Evolutionary conservation across 2,113 vertebrate species (phyloP), one percentile per base, ranked within the genome.

Genomic region (Polypterus bichir): DNA sequence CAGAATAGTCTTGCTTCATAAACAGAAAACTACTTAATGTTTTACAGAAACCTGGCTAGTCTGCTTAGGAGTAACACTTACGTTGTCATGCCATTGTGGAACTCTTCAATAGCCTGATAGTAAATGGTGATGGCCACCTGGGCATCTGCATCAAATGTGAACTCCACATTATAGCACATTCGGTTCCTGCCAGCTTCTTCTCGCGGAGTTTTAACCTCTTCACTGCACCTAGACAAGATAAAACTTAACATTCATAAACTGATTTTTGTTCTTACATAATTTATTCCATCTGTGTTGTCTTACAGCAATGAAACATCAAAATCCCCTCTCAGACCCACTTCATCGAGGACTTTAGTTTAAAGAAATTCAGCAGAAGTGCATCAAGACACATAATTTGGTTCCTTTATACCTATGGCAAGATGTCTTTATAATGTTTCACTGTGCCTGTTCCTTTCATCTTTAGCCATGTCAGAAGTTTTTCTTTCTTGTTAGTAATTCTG

Each of bases 41-140:
- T 9, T 9, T n/a, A 54, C 2, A 54, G 9, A 54, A 54, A 54
- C 9, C n/a, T 54, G 9, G 9, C 53, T 9, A 54, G 9, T 54
- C n/a, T 54, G 9, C n/a, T 54, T n/a, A 54, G 2, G n/a, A 27
- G 27, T 1, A 27, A 27, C 27, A 74, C 88, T 87, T 66, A 98
- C 96, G 92, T 90, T 4, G 86, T 92, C 64, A 96, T 79, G 10
- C 94, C 96, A 0, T 89, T 96, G 75, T 96, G 92, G 73, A 97
- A 96, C 73, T 98, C 95, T 70, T 99, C 96, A 0, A 83, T 88
- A 60, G 94, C 95, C 81, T 98, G 96, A 69, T 99, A 99, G 77
- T 96, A 99, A 82, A 99, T 90, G 68, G 94, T 98, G 68, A 99
- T 93, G 81, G 92, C 92, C 64, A 97, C 93, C 0, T 89, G 92